Evolutionary conservation across 2,113 vertebrate genomes (phyloP), one percentile per base, ranked within the genome.

Genomic region (Alces alces): DNA sequence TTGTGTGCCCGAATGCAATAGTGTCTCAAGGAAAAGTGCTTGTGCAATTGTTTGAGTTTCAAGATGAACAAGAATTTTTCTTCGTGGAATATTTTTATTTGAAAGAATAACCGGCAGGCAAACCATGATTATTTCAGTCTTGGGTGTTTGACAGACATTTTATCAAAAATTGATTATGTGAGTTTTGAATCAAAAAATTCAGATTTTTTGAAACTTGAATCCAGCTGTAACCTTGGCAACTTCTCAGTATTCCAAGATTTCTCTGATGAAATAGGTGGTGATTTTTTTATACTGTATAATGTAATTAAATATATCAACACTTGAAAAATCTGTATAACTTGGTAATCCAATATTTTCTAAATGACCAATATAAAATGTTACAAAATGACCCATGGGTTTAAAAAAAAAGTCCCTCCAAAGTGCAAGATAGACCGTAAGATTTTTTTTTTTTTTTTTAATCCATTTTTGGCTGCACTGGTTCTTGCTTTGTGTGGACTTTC

Each of bases 131-230:
- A 33, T 47, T 93, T 93, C 57, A 47, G 52, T 55, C 30, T 50
- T 89, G 1, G 28, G 2, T 73, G 33, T 47, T 90, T 57, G 86
- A 54, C 7, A 80, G 79, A 80, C 17, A 80, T 95, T 86, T 93
- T 47, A 28, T n/a, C 30, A n/a, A 66, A 70, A 93, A 82, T 30
- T 21, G 64, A 45, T 80, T 28, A 43, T 4, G 0, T 57, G 10
- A 79, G 66, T 12, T 89, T 89, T 58, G 7, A 10, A 89, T 54
- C 61, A 58, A 70, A 80, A 89, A 89, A 45, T 86, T 60, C 7
- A 17, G 90, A 27, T 45, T 86, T 86, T 93, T 86, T 50, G 70
- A 92, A 93, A 89, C 21, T 45, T 70, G 50, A 93, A 89, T 58
- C n/a, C 60, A 80, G 52, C 45, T 70, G 23, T 70, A n/a, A 60